phyloP scores from a whole-genome alignment of 2,888 invertebrate species.

The Tenthredo scrophulariae region DNA sequence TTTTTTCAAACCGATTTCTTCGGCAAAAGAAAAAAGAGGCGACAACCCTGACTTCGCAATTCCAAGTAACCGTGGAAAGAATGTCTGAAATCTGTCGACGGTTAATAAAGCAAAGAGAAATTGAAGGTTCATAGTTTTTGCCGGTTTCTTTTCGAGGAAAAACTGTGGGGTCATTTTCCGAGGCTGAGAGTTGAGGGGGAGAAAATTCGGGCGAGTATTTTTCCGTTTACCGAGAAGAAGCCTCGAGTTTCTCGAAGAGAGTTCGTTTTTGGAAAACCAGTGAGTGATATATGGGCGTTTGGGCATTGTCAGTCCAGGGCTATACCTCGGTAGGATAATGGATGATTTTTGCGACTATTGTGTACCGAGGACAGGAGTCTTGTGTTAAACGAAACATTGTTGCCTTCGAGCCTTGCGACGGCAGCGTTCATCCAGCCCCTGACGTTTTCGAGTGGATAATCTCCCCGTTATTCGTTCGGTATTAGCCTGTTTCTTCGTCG shows the following conservation, averaged over 20 bases:
- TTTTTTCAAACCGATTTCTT: background rate
- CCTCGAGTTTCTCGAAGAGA: conserved; percentile 62
- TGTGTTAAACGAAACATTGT: conserved; percentile 49
- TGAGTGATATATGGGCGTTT: conserved; percentile 77
- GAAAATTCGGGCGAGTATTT: background rate
- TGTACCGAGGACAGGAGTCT: conserved; percentile 56
- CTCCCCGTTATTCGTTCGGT: conserved; percentile 75
- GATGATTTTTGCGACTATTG: conserved; percentile 78
- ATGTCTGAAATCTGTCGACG: background rate
- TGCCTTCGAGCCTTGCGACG: conserved; percentile 39
- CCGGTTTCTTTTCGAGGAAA: conserved; percentile 1
- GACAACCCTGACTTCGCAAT: background rate
- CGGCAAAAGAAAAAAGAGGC: background rate
- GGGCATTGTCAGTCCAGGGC: conserved; percentile 68
- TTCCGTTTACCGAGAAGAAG: conserved; percentile 13
- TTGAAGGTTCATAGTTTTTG: background rate
- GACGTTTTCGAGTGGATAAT: conserved; percentile 75
- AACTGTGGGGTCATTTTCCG: background rate
- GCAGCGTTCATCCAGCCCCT: conserved; percentile 61
- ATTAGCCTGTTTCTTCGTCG: conserved; percentile 64
- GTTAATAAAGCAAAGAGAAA: background rate
- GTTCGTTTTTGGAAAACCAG: conserved; percentile 71
- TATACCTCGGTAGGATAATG: conserved; percentile 71
- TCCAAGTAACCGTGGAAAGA: background rate
- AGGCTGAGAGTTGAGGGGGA: background rate